phyloP scores from a whole-genome alignment of 2,888 invertebrate genomes.

The Latrodectus elegans region DNA sequence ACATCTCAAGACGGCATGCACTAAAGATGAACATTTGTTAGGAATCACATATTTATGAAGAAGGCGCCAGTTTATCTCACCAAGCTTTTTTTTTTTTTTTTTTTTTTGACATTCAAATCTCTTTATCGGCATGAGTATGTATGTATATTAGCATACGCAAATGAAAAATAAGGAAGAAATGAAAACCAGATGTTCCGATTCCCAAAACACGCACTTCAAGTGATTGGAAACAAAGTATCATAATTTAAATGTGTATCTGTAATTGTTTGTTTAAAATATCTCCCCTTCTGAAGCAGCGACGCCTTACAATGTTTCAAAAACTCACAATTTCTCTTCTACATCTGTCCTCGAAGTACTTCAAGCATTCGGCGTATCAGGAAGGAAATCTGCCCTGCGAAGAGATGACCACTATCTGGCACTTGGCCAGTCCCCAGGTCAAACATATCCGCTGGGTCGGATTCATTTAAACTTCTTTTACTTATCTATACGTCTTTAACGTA shows the following conservation, averaged over 20 bases:
- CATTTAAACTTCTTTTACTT: constrained; percentile 6
- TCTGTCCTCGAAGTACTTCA: background rate
- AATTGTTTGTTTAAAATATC: constrained; percentile 41
- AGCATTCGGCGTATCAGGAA: too few relatives aligned
- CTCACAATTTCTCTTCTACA: background rate
- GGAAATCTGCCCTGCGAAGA: too few relatives aligned
- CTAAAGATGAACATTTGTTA: too few relatives aligned
- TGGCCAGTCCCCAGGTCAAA: background rate
- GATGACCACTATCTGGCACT: background rate
- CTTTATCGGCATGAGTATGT: too few relatives aligned
- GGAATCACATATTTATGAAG: too few relatives aligned
- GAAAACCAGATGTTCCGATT: background rate
- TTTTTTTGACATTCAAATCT: too few relatives aligned
- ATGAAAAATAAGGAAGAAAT: too few relatives aligned
- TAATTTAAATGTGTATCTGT: constrained; percentile 15
- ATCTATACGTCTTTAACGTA: constrained; percentile 46
- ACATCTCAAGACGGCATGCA: too few relatives aligned
- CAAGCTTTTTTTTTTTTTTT: too few relatives aligned
- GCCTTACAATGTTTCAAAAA: background rate
- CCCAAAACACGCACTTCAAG: background rate
- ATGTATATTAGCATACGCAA: too few relatives aligned
- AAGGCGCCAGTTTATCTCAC: too few relatives aligned
- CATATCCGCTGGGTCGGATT: constrained; percentile 1
- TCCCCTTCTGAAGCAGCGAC: too few relatives aligned
- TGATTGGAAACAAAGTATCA: constrained; percentile 21